These are phyloP conservation scores for Gymnoscopelus braueri DNA, from an alignment of 2,797 vertebrate species.

Conservation along the genomic window DNA sequence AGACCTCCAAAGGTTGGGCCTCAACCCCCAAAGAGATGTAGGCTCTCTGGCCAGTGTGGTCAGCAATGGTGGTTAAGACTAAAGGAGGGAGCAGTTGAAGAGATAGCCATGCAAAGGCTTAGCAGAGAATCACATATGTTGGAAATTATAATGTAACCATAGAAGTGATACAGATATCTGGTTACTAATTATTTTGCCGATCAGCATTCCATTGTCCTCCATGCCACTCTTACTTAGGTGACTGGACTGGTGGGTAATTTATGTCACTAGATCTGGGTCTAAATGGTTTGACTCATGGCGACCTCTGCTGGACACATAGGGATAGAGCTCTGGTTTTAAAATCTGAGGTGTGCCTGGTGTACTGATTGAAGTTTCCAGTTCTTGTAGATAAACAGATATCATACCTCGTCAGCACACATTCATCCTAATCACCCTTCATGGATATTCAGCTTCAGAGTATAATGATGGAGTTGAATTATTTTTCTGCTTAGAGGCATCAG, in stretches of 20 bases:
- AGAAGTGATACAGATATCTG: conserved; percentile 72
- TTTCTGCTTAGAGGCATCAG: conserved; percentile 23
- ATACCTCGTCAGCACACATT: conserved; percentile 44
- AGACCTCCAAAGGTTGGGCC: conserved; percentile 81
- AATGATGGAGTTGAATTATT: conserved; percentile 28
- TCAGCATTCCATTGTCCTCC: conserved; percentile 77
- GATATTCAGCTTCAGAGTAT: conserved; percentile 34
- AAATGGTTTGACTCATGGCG: conserved; percentile 49
- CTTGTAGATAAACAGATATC: conserved; percentile 41
- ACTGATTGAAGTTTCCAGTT: conserved; percentile 12
- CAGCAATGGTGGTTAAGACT: conserved; percentile 82
- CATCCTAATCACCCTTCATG: conserved; percentile 34
- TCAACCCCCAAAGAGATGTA: conserved; percentile 76
- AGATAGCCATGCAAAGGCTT: conserved; percentile 25
- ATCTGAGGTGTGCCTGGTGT: conserved; percentile 26
- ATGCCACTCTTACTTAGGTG: conserved; percentile 61
- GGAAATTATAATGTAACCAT: conserved; percentile 67
- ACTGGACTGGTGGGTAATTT: conserved; percentile 57
- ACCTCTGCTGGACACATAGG: conserved; percentile 59
- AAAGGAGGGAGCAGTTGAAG: conserved; percentile 7
- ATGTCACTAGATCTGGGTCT: conserved; percentile 59
- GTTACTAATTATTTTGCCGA: conserved; percentile 74
- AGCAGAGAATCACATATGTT: conserved; percentile 44
- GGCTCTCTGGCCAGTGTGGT: conserved; percentile 74
- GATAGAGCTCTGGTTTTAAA: conserved; percentile 39